Evolutionary conservation across 2,113 vertebrate genomes (phyloP).

Genomic region (Dermatemys mawii): DNA sequence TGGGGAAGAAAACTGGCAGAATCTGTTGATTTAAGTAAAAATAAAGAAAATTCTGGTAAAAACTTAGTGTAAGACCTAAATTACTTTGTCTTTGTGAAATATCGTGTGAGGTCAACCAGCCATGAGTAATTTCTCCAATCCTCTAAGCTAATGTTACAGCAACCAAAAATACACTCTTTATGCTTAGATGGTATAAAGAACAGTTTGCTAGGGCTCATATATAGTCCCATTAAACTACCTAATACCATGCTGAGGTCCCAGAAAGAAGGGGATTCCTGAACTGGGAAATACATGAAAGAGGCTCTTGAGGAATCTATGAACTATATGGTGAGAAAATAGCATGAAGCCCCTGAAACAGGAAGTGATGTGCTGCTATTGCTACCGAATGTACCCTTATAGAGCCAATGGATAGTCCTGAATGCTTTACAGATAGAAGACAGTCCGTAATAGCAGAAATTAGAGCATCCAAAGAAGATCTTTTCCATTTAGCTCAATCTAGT

Average conservation of each 20-base stretch:
- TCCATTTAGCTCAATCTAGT: not conserved
- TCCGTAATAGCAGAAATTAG: not conserved
- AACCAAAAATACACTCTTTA: not conserved
- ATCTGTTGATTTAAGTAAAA: not conserved
- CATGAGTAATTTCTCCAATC: not conserved
- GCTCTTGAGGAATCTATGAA: not conserved
- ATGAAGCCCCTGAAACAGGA: not conserved
- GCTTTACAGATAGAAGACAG: not conserved
- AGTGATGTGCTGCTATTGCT: not conserved
- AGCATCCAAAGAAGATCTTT: not conserved
- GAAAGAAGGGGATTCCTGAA: not conserved
- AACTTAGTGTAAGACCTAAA: not conserved
- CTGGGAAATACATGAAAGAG: not conserved
- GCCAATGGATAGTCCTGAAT: not conserved
- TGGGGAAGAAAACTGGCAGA: not conserved
- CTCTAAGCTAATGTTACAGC: not conserved
- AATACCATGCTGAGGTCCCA: not conserved
- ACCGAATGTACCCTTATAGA: not conserved
- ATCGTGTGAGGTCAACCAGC: not conserved
- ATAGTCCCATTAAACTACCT: not conserved
- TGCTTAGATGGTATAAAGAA: not conserved
- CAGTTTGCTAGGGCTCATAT: not conserved
- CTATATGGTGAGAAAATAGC: not conserved
- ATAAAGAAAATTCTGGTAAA: not conserved
- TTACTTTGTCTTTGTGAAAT: not conserved